phyloP scores from a whole-genome alignment of 2,113 vertebrate species.

The Corapipo altera region DNA sequence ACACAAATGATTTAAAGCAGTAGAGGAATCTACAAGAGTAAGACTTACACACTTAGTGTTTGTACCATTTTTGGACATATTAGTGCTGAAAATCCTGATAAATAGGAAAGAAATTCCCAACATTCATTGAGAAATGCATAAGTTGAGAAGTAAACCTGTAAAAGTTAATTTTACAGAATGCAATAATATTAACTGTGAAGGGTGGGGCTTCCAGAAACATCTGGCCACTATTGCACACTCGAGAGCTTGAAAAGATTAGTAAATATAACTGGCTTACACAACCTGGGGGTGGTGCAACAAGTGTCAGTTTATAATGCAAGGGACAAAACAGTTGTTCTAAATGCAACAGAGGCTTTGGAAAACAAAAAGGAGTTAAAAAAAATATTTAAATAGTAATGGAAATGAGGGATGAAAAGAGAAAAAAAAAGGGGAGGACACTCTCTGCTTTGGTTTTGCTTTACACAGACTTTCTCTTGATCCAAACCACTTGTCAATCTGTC shows the following conservation, averaged over 20 bases:
- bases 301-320: background rate
- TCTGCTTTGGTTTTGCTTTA: background rate
- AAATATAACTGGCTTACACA: background rate
- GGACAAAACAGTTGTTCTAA: background rate
- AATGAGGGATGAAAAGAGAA: background rate
- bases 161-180: background rate
- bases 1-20: background rate
- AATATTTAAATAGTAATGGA: background rate
- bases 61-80: background rate
- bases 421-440: rapidly evolving
- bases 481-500: background rate
- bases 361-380: background rate
- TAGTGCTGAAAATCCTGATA: background rate
- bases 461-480: background rate
- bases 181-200: background rate
- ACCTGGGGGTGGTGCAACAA: background rate
- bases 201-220: background rate
- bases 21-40: background rate
- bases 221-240: background rate
- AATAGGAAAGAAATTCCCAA: background rate
- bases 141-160: background rate
- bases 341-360: background rate
- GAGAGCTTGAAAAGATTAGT: background rate
- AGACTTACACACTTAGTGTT: background rate
- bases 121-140: background rate